phyloP scores from a whole-genome alignment of 2,113 vertebrate species.

The Phycodurus eques region DNA sequence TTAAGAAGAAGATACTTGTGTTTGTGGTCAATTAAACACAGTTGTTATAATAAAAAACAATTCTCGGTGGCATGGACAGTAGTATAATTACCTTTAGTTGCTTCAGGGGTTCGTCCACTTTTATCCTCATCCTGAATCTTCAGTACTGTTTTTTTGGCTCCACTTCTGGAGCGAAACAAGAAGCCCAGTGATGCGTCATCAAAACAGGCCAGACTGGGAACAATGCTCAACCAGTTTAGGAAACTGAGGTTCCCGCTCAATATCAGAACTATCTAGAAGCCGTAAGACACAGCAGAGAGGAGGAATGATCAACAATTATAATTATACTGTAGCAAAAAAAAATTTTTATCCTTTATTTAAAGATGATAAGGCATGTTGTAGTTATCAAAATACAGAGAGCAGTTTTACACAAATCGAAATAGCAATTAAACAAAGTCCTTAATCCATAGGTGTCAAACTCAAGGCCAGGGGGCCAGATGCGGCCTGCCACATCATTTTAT shows the following conservation, averaged over 20 bases:
- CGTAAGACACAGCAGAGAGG: neutral
- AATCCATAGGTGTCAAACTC: too few species aligned
- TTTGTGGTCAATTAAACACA: neutral
- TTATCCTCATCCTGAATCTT: conserved; percentile 61
- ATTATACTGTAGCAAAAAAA: neutral
- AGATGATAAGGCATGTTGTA: too few species aligned
- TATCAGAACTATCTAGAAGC: conserved; percentile 79
- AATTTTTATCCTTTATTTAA: too few species aligned
- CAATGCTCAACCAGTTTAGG: conserved; percentile 94
- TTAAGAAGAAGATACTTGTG: too few species aligned
- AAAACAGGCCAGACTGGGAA: conserved; percentile 91
- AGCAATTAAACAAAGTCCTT: too few species aligned
- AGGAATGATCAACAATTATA: neutral
- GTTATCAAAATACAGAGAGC: too few species aligned
- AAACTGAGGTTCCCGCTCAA: conserved; percentile 94
- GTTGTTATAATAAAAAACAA: neutral
- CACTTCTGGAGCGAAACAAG: conserved; percentile 69
- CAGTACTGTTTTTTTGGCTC: conserved; percentile 57
- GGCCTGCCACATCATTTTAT: too few species aligned
- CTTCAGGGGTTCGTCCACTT: neutral
- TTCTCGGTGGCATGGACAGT: neutral
- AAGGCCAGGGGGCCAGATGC: too few species aligned
- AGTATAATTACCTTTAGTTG: conserved; percentile 61
- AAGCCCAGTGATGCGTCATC: conserved; percentile 80
- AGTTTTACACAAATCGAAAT: too few species aligned